Percentiles rank a stretch among this genome's conserved stretches.
Conservation (phyloP, 2,113 vertebrate genomes). For the Bubo bubo region DNA sequence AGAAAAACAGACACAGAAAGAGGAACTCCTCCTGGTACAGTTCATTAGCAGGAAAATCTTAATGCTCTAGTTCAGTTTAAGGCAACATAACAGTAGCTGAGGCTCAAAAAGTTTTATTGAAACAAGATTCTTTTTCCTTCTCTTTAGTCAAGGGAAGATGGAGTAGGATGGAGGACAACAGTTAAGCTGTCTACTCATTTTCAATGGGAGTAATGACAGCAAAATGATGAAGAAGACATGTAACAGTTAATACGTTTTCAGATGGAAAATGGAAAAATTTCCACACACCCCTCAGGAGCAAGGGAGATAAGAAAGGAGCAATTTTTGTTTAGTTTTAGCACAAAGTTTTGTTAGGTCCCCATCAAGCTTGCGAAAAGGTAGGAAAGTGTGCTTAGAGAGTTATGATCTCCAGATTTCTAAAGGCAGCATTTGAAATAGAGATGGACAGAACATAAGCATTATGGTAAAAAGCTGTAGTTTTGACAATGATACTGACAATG, state of each 20-base stretch:
- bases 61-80: not conserved
- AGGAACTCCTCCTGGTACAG: not conserved
- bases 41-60: not conserved
- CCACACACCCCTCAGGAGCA: rapidly evolving
- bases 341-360: not conserved
- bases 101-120: not conserved
- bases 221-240: not conserved
- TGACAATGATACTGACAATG: not conserved
- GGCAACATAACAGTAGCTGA: not conserved
- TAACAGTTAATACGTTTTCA: not conserved
- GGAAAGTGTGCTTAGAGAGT: not conserved
- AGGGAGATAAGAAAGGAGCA: not conserved
- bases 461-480: not conserved
- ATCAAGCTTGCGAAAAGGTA: not conserved
- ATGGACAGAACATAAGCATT: not conserved
- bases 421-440: not conserved
- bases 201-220: not conserved
- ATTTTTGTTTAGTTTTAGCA: not conserved
- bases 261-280: not conserved
- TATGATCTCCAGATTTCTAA: not conserved
- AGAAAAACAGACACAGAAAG: not conserved
- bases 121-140: not conserved
- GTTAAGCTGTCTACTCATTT: not conserved
- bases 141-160: not conserved
- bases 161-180: not conserved